These are phyloP conservation scores for Bufo bufo DNA, from an alignment of 2,113 vertebrate species.

Conservation along the genomic window DNA sequence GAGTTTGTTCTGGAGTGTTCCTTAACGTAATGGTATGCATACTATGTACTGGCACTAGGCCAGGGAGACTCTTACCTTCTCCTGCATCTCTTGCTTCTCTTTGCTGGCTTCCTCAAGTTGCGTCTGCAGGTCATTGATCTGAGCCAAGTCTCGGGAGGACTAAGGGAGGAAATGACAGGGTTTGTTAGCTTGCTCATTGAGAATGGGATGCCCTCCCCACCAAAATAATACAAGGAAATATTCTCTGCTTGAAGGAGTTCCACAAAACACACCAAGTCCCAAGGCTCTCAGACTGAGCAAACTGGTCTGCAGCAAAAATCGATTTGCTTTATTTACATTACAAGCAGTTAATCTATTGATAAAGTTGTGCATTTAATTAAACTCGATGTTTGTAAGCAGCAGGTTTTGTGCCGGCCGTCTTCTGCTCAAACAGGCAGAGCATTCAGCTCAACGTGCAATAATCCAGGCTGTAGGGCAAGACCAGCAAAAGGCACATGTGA, in stretches of 20 bases:
- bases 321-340: constrained; percentile 51
- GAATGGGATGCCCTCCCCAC: neutral
- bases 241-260: neutral
- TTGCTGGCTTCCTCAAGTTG: constrained; percentile 92
- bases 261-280: neutral
- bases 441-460: constrained; percentile 22
- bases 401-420: constrained; percentile 2
- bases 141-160: constrained; percentile 91
- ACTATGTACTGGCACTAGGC: neutral
- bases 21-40: neutral
- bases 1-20: too few species aligned
- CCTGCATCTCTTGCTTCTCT: constrained; percentile 94
- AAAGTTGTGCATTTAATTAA: constrained; percentile 55
- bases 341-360: constrained; percentile 53
- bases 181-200: neutral
- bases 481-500: neutral
- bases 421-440: constrained; percentile 40
- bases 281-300: neutral
- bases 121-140: constrained; percentile 93
- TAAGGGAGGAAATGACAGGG: constrained; percentile 61
- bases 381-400: constrained; percentile 41
- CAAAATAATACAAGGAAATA: constrained; percentile 13
- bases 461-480: constrained; percentile 26
- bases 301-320: constrained; percentile 39
- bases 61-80: constrained; percentile 78